These are phyloP conservation scores for Yponomeuta evonymella DNA, from an alignment of 2,888 invertebrate genomes.

Conservation along the genomic window DNA sequence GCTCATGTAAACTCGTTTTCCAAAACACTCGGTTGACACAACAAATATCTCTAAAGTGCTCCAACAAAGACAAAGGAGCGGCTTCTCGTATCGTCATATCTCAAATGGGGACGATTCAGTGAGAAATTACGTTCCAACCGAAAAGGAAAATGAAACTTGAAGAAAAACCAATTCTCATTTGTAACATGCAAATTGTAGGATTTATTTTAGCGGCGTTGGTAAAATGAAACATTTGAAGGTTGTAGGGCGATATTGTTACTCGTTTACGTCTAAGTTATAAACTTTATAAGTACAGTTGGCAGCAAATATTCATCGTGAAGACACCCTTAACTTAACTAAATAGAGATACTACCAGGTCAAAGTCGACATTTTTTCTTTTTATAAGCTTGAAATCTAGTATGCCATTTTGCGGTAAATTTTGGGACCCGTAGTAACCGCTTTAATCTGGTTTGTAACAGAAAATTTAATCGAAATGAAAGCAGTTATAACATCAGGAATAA, in stretches of 20 bases:
- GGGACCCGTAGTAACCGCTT: not conserved
- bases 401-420: not conserved
- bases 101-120: not conserved
- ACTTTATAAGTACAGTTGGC: slow-evolving; percentile 26
- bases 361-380: not conserved
- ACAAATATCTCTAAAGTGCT: not conserved
- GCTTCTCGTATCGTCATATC: not conserved
- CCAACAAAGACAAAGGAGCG: not conserved
- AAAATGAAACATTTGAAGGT: slow-evolving; percentile 42
- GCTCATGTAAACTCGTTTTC: not conserved
- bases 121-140: not conserved
- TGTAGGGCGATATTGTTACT: slow-evolving; percentile 23
- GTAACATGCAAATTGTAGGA: slow-evolving; percentile 34
- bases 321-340: no score
- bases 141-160: slow-evolving; percentile 20
- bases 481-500: not conserved
- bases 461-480: not conserved
- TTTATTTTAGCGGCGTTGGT: slow-evolving; percentile 37
- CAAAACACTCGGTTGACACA: not conserved
- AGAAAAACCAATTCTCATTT: slow-evolving; percentile 26
- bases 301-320: no score
- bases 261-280: slow-evolving; percentile 43
- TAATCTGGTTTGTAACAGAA: not conserved
- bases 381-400: not conserved
- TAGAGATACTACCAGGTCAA: no score